phyloP scores from a whole-genome alignment of 2,113 vertebrate genomes.

The Phaethornis superciliosus region DNA sequence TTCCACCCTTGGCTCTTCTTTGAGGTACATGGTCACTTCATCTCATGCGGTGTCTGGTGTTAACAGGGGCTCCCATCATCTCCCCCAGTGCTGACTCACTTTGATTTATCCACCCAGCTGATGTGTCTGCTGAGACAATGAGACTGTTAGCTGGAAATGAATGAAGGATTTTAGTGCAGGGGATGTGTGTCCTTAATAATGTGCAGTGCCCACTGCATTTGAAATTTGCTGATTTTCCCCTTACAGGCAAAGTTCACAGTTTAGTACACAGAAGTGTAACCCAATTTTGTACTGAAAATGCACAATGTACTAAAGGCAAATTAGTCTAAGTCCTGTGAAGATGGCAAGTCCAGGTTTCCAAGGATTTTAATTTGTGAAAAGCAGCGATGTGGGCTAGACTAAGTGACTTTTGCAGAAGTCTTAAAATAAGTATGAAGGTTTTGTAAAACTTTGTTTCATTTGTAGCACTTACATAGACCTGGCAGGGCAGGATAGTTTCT shows the following conservation, averaged over 20 bases:
- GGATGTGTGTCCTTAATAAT: not conserved
- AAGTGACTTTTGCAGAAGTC: not conserved
- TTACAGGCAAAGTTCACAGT: not conserved
- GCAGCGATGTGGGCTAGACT: not conserved
- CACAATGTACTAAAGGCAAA: not conserved
- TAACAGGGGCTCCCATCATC: not conserved
- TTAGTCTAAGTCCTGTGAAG: fast-evolving
- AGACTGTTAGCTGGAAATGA: not conserved
- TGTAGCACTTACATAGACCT: not conserved
- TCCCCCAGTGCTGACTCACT: not conserved
- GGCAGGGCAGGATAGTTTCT: not conserved
- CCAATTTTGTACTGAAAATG: not conserved
- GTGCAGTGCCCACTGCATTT: not conserved
- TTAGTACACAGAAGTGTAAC: not conserved
- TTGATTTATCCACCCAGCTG: not conserved
- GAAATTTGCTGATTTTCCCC: not conserved
- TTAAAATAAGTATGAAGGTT: not conserved
- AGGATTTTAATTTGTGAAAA: not conserved
- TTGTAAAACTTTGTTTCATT: not conserved
- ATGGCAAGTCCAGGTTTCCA: not conserved
- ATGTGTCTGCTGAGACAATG: not conserved
- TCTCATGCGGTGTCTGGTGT: not conserved
- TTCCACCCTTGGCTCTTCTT: not conserved
- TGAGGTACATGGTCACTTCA: not conserved
- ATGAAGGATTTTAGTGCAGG: not conserved